Evolutionary conservation across 2,113 vertebrate genomes (phyloP).

Genomic region (Oreochromis tanganicae): DNA sequence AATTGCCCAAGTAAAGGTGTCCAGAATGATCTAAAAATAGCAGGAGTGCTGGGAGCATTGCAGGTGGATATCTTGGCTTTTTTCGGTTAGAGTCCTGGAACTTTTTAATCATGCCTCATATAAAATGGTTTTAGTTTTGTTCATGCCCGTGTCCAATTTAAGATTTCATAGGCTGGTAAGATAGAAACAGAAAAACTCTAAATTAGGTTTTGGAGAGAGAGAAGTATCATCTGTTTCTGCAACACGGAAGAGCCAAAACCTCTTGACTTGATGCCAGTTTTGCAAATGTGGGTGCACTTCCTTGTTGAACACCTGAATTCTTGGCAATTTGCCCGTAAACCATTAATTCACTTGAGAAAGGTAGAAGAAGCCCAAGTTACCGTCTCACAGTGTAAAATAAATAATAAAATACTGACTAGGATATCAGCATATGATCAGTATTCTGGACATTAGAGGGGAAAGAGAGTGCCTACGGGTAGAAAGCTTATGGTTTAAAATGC

Average conservation of each 20-base stretch:
- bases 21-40: neutral
- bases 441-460: neutral
- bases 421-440: neutral
- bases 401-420: neutral
- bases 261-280: conserved; percentile 8
- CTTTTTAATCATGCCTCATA: neutral
- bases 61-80: neutral
- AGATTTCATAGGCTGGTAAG: neutral
- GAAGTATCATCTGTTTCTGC: neutral
- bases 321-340: neutral
- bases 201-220: neutral
- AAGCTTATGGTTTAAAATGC: neutral
- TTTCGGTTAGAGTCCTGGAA: neutral
- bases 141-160: neutral
- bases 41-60: neutral
- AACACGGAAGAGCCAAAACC: neutral
- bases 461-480: neutral
- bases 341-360: conserved; percentile 16
- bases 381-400: conserved; percentile 11
- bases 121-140: neutral
- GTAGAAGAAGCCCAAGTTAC: neutral
- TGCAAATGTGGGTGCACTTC: neutral
- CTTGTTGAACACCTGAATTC: conserved; percentile 3
- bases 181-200: neutral
- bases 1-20: neutral